Base-by-base conservation (phyloP, 1,140 invertebrate genomes). In the Oedothorax gibbosus region DNA sequence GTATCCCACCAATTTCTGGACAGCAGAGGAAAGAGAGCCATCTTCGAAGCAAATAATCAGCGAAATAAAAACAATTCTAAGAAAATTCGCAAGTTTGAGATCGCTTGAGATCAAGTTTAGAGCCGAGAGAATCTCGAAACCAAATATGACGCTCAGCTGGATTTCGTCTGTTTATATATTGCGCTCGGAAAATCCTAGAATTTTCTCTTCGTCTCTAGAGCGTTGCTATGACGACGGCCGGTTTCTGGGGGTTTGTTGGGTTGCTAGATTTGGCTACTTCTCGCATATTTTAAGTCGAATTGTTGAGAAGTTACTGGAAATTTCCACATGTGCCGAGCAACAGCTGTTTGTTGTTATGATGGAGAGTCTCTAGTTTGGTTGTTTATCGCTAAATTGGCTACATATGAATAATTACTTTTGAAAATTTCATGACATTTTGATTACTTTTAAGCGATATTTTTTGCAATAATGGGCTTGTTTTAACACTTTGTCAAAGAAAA, bases 1-100 rank as follows among this genome's bases (percentile, higher is more conserved):
- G 50, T 7, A 65, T 85, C 84, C 84, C 84, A 85, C 85, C 85
- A 86, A 8, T 12, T 64, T 35, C 50, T 65, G 21, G 51, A 73
- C 20, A 73, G 20, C 7, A 65, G 56, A 8, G 76, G 76, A 14
- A 78, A 50, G 0, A 66, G 18, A 54, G 76, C 51, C 72, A 75
- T 75, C 3, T n/a, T 18, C 50, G 49, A 0, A 0, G 7, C 21
- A 71, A 69, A 53, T 8, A 53, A 7, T 10, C 0, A 20, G 7
- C n/a, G 12, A 8, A 54, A 15, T 7, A 5, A 49, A 8, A 11
- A 15, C 7, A 3, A 53, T 4, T 15, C 50, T 11, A 35, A 35
- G 5, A 35, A 5, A 35, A 35, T 35, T 35, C 35, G 35, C 35
- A 35, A 35, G 35, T 35, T 35, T 2, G 5, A 35, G 35, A 35